A percentile compares a stretch with the other conserved stretches of the same genome.
Conservation (phyloP, 2,797 vertebrate genomes). For the Rhinoraja longicauda region DNA sequence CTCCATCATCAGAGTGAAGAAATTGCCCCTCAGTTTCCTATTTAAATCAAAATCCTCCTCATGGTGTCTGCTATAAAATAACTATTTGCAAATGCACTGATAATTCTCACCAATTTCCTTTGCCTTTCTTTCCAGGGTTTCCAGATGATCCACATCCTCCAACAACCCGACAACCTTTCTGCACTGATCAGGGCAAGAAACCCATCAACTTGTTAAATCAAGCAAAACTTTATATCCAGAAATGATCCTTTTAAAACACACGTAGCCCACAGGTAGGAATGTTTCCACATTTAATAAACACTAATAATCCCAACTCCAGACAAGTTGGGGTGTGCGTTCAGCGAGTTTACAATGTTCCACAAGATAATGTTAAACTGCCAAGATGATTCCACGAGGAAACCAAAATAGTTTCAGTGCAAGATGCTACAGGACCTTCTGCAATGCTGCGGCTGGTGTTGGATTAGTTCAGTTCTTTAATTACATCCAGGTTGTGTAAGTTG, state of each 20-base stretch:
- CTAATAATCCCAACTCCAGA: background rate
- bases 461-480: background rate
- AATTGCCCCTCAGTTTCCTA: no score
- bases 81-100: background rate
- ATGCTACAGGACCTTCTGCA: background rate
- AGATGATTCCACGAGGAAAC: background rate
- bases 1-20: no score
- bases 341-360: background rate
- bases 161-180: background rate
- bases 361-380: background rate
- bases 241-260: conserved; percentile 10
- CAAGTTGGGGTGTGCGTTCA: background rate
- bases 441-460: background rate
- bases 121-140: background rate
- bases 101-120: background rate
- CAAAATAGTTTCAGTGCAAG: background rate
- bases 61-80: background rate
- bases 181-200: background rate
- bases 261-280: background rate
- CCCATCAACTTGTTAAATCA: no score
- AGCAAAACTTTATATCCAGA: background rate
- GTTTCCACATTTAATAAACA: background rate
- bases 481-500: background rate
- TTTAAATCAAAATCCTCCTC: background rate
- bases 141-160: background rate